Evolutionary conservation across 1,140 invertebrate species (phyloP).

Genomic region (Diorhabda elongata): DNA sequence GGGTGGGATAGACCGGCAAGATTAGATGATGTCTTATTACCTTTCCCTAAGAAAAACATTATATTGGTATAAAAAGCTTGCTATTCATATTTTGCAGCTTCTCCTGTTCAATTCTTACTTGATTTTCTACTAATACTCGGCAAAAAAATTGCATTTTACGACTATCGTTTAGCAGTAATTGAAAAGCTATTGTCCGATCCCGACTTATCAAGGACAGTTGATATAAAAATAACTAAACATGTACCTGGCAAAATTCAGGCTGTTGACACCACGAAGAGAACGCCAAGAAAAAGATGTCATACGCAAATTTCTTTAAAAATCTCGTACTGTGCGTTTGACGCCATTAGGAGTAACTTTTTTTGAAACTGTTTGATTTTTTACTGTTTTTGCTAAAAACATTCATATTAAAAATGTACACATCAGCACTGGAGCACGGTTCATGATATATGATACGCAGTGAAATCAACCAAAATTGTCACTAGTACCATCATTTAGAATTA

Average conservation of each 20-base stretch:
- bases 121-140: constrained; percentile 10
- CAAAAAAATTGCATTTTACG: constrained; percentile 10
- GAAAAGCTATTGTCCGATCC: constrained; percentile 6
- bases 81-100: constrained; percentile 21
- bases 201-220: neutral
- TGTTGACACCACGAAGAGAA: neutral
- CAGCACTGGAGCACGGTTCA: too few species aligned
- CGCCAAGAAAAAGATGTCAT: constrained; percentile 3
- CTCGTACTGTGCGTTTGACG: too few species aligned
- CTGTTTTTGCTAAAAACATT: too few species aligned
- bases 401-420: too few species aligned
- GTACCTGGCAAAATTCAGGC: neutral
- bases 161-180: constrained; percentile 6
- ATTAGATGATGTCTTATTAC: constrained; percentile 26
- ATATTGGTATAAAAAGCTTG: constrained; percentile 24
- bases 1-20: constrained; percentile 21
- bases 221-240: neutral
- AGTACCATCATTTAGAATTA: too few species aligned
- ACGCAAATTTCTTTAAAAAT: too few species aligned
- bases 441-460: too few species aligned
- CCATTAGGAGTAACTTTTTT: too few species aligned
- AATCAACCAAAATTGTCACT: too few species aligned
- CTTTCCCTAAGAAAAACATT: constrained; percentile 21
- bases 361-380: too few species aligned
- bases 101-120: constrained; percentile 13